Evolutionary conservation across 2,797 vertebrate genomes (phyloP), one percentile per base, ranked within the genome.

Genomic region (Cossypha heuglini): DNA sequence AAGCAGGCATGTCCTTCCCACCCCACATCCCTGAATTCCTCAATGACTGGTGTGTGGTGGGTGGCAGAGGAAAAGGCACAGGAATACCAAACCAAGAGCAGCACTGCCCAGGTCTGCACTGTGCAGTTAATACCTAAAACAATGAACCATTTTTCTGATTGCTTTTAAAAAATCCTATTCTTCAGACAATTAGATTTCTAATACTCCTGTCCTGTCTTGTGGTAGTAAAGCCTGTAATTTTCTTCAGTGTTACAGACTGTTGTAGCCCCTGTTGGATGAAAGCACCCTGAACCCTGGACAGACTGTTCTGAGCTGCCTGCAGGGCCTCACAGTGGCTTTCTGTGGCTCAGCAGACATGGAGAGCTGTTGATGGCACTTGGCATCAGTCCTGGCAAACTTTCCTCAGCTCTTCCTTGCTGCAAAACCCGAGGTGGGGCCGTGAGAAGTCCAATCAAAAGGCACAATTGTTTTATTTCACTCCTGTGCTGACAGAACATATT

Each of bases 31-130:
- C 75, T 2, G 5, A 46, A 10, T 54, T 54, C 61, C 51, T 58
- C 0, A 0, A 1, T n/a, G 45, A 2, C 22, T 61, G 55, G 1
- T 29, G 5, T 37, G 18, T 26, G 71, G 16, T 45, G 43, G 12
- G 43, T 4, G 8, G 24, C 81, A 79, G 58, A 82, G 28, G 45
- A 14, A 21, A 49, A 78, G 37, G 43, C 18, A 0, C 1, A 3
- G 13, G 38, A 48, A 19, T 2, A 35, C 68, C 28, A 38, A 18
- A 43, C 21, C 35, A 57, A 0, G 40, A 42, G 49, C 55, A 58
- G 68, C 51, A 6, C 4, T 57, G 33, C 35, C 21, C 16, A 9
- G n/a, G 25, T 25, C 40, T 46, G 48, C 20, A 2, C 17, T 40
- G 16, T 5, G 16, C 16, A 28, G 6, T 58, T 29, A 49, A 28